Evolutionary conservation across 2,113 vertebrate species (phyloP), one percentile per base, ranked within the genome.

Genomic region (Podocnemis expansa): DNA sequence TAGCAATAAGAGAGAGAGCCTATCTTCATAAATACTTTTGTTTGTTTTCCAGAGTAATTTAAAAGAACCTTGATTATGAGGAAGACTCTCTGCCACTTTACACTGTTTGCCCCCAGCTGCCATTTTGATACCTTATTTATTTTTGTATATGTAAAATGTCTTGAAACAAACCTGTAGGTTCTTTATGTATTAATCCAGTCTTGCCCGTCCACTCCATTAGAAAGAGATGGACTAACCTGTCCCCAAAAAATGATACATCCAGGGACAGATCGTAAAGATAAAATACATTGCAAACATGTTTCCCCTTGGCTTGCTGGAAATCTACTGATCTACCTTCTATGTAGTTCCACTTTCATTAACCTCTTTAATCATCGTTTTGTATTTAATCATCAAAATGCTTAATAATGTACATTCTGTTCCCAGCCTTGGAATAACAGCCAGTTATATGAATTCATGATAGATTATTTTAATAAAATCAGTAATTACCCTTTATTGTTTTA

Each of bases 381-480:
- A 97, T 97, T 96, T 97, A 97, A 97, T 98, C 92, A 96, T 98
- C 94, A 96, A 70, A 96, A 96, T 93, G 80, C 91, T 97, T 96
- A 94, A 78, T 96, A 95, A 91, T 16, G 27, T 85, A 82, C 87
- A 78, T 91, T 98, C 96, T 97, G 91, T 98, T 98, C 97, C 87
- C 94, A 97, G 90, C 76, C 93, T 89, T 89, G 76, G 89, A 97
- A 97, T 97, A 94, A 92, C 84, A 97, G 55, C 80, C 51, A 47
- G 78, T 94, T 97, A 54, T 93, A 79, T 92, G 91, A 95, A 89
- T 96, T 91, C 84, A n/a, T 97, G 97, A 98, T 97, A 96, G 95
- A 98, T 98, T 94, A 79, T 97, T 98, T 98, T 98, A 98, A 98
- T 98, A 98, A 98, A 98, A 96, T 94, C 96, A 97, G 94, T 97